Conservation (phyloP, 2,113 vertebrate species). For the Edolisoma coerulescens region DNA sequence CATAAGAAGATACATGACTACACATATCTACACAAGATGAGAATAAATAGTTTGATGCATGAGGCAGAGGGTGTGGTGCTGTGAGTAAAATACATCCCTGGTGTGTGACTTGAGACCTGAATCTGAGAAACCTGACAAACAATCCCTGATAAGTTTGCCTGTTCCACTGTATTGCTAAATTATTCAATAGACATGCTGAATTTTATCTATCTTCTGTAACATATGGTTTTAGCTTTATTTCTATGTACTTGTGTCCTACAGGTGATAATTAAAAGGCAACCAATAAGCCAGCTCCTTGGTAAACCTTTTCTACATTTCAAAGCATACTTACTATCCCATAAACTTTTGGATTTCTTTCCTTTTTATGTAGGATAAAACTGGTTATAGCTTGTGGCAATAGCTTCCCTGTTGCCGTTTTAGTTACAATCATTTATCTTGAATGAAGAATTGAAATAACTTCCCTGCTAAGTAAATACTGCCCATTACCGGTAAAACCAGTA, state of each 20-base stretch:
- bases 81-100: neutral
- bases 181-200: neutral
- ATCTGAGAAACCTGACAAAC: neutral
- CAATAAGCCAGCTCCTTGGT: neutral
- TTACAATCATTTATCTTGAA: neutral
- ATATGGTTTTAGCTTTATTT: neutral
- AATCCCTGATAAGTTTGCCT: neutral
- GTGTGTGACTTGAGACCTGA: rapidly evolving
- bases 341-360: neutral
- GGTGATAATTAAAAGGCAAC: neutral
- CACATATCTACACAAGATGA: neutral
- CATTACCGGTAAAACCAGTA: neutral
- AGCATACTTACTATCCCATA: neutral
- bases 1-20: too few species aligned
- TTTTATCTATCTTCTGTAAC: neutral
- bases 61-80: neutral
- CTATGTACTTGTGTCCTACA: neutral
- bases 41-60: neutral
- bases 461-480: neutral
- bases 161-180: neutral
- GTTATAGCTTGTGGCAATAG: neutral
- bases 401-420: slow-evolving; percentile 1
- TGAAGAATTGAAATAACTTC: neutral
- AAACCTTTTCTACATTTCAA: neutral
- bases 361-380: neutral